Conservation (phyloP, 2,797 vertebrate genomes). For the Urocyon cinereoargenteus region DNA sequence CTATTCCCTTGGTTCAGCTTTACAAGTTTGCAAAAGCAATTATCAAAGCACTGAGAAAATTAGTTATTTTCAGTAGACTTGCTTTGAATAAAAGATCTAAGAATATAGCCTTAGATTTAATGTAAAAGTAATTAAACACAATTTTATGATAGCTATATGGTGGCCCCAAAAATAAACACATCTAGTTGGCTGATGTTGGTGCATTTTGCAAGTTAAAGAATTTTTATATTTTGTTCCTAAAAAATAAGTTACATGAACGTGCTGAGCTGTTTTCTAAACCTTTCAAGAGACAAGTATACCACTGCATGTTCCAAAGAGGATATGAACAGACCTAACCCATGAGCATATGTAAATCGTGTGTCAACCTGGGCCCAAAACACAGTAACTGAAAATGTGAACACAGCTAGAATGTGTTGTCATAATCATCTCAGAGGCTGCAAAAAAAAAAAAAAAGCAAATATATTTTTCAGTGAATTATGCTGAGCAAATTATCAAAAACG, state of each 20-base stretch:
- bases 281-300: conserved; percentile 68
- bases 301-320: background rate
- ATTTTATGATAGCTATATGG: conserved; percentile 83
- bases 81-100: conserved; percentile 51
- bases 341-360: conserved; percentile 65
- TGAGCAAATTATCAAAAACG: conserved; percentile 66
- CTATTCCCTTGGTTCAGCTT: conserved; percentile 81
- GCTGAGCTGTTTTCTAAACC: conserved; percentile 79
- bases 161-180: conserved; percentile 76
- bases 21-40: conserved; percentile 71
- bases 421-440: conserved; percentile 66
- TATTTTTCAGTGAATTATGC: conserved; percentile 75
- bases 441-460: conserved; percentile 47
- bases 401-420: conserved; percentile 23
- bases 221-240: conserved; percentile 78
- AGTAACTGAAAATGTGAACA: conserved; percentile 42
- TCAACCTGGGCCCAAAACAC: conserved; percentile 16
- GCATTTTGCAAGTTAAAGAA: conserved; percentile 80
- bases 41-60: conserved; percentile 75
- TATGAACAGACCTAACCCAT: conserved; percentile 47
- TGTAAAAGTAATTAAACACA: conserved; percentile 67
- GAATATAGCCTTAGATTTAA: conserved; percentile 72
- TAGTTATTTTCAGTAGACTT: conserved; percentile 63
- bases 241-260: conserved; percentile 64
- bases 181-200: conserved; percentile 76